These are phyloP conservation scores for Sphaeridia pumilis DNA, from an alignment of 2,888 invertebrate species.

Conservation along the genomic window DNA sequence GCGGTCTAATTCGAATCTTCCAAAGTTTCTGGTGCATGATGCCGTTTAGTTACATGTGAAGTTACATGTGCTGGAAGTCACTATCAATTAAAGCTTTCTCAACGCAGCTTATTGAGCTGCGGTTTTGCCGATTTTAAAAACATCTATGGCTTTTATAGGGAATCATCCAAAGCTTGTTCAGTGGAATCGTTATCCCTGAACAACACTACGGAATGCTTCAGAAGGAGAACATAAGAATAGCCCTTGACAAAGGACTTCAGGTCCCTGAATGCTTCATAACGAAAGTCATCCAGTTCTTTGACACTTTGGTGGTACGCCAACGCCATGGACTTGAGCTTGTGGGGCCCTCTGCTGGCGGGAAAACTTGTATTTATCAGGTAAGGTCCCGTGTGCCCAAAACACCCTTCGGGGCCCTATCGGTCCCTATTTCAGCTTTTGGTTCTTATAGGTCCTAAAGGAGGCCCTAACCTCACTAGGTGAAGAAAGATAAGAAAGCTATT, in stretches of 20 bases:
- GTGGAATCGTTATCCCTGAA: constrained; percentile 63
- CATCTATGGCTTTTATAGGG: constrained; percentile 45
- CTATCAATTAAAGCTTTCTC: not conserved
- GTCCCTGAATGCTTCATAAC: constrained; percentile 53
- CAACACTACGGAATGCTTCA: constrained; percentile 68
- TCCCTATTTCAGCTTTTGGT: no score
- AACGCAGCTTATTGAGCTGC: not conserved
- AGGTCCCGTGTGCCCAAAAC: no score
- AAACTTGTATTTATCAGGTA: constrained; percentile 62
- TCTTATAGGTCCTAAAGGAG: no score
- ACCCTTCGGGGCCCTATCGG: no score
- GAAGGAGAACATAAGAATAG: constrained; percentile 45
- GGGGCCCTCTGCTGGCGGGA: constrained; percentile 79
- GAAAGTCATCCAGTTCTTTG: constrained; percentile 74
- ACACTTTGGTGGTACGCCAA: constrained; percentile 80
- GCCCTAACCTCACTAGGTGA: no score
- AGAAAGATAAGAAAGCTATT: no score
- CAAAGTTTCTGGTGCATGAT: constrained; percentile 78
- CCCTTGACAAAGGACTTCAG: constrained; percentile 51
- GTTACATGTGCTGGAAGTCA: not conserved
- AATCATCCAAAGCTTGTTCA: constrained; percentile 79
- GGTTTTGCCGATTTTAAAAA: not conserved
- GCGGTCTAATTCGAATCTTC: constrained; percentile 82
- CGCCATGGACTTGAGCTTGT: constrained; percentile 88
- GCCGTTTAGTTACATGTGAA: constrained; percentile 60